A percentile compares a stretch with the other conserved stretches of the same genome.
Evolutionary conservation across 1,140 invertebrate genomes (phyloP).

Genomic region (Lordiphosa mommai): DNA sequence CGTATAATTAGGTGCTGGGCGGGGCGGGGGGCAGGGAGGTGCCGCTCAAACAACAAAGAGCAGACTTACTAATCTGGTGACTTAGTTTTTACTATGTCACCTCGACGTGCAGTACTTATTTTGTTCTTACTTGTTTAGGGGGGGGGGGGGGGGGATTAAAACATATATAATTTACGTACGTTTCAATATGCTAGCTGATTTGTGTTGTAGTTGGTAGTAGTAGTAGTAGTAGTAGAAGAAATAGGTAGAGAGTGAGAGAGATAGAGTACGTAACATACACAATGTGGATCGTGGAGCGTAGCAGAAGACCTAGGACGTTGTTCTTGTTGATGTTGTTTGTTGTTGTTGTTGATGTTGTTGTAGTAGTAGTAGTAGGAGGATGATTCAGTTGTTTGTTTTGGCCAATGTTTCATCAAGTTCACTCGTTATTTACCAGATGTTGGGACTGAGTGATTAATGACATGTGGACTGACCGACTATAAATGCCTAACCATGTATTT

Average conservation of each 20-base stretch:
- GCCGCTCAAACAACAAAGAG: too few relatives aligned
- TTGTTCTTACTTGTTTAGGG: constrained; percentile 9
- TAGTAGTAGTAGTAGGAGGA: not conserved
- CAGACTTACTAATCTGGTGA: too few relatives aligned
- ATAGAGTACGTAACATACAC: constrained; percentile 26
- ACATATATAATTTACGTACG: constrained; percentile 49
- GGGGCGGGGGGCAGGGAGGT: too few relatives aligned
- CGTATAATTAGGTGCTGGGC: too few relatives aligned
- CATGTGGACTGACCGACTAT: not conserved
- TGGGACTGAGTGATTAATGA: not conserved
- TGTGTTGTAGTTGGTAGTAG: constrained; percentile 44
- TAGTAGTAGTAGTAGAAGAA: constrained; percentile 25
- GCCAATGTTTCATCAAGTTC: not conserved
- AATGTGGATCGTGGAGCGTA: constrained; percentile 20
- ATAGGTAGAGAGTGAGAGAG: constrained; percentile 3
- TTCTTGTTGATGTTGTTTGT: constrained; percentile 22
- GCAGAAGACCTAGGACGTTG: constrained; percentile 33
- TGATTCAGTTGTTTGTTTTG: not conserved
- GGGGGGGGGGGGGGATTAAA: constrained; percentile 5
- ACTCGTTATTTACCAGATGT: too few relatives aligned
- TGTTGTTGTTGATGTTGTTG: constrained; percentile 4
- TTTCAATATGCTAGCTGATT: constrained; percentile 40
- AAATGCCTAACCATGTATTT: not conserved
- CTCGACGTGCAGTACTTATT: constrained; percentile 20
- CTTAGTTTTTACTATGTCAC: not conserved